A percentile compares a stretch with the other conserved stretches of the same genome.
These are phyloP conservation scores for Pararge aegeria DNA, from an alignment of 1,140 invertebrate genomes.

Conservation along the genomic window DNA sequence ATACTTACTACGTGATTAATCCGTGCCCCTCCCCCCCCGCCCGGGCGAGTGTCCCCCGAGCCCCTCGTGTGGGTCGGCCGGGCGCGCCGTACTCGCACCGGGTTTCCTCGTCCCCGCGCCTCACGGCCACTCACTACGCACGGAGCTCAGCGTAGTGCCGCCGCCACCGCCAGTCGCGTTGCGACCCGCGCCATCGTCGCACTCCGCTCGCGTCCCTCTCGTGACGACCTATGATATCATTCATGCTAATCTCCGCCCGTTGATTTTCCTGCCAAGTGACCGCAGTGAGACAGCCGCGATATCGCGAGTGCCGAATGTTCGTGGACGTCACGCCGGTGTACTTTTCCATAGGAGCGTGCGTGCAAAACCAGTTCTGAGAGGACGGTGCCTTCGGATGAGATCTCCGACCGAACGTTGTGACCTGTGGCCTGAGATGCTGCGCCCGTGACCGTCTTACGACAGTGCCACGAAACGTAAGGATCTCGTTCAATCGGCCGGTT, in stretches of 20 bases:
- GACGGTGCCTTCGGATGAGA: slow-evolving; percentile 65
- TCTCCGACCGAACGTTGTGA: slow-evolving; percentile 57
- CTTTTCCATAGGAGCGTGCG: slow-evolving; percentile 62
- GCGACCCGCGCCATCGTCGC: slow-evolving; percentile 69
- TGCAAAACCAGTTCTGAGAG: slow-evolving; percentile 64
- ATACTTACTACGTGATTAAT: slow-evolving; percentile 79
- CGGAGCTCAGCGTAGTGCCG: slow-evolving; percentile 69
- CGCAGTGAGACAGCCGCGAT: slow-evolving; percentile 60
- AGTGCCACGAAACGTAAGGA: slow-evolving; percentile 78
- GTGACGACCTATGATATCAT: slow-evolving; percentile 56
- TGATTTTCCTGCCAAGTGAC: slow-evolving; percentile 73
- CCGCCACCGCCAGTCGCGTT: slow-evolving; percentile 68
- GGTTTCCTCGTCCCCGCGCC: slow-evolving; percentile 76
- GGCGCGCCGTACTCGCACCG: slow-evolving; percentile 70
- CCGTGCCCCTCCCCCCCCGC: slow-evolving; percentile 47
- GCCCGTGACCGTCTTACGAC: slow-evolving; percentile 74
- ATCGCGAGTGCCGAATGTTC: slow-evolving; percentile 71
- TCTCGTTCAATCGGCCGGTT: slow-evolving; percentile 64
- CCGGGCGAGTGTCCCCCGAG: slow-evolving; percentile 29
- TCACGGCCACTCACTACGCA: slow-evolving; percentile 77
- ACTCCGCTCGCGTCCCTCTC: slow-evolving; percentile 35
- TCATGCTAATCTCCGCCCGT: slow-evolving; percentile 73
- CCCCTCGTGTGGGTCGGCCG: slow-evolving; percentile 42
- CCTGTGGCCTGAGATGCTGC: slow-evolving; percentile 72
- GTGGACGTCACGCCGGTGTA: slow-evolving; percentile 63